A percentile compares a stretch with the other conserved stretches of the same genome.
These are phyloP conservation scores for Hemibagrus wyckioides DNA, from an alignment of 2,113 vertebrate species.

Conservation along the genomic window DNA sequence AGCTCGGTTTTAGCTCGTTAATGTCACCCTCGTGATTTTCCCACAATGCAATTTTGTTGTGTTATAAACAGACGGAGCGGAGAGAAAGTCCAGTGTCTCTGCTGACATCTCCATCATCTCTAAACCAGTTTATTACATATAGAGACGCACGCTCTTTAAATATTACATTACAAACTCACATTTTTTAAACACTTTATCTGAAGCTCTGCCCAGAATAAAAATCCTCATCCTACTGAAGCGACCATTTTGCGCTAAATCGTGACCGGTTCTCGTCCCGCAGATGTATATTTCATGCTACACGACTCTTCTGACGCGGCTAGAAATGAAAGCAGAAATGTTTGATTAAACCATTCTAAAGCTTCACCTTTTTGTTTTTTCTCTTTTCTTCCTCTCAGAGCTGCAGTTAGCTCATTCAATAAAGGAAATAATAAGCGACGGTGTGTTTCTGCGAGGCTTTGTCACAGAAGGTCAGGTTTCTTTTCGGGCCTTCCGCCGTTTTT, in stretches of 20 bases:
- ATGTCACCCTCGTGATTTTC: not conserved
- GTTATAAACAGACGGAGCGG: not conserved
- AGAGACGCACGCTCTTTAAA: not conserved
- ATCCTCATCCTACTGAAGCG: not conserved
- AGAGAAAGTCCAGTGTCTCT: not conserved
- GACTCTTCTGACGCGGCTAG: not conserved
- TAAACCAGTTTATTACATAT: not conserved
- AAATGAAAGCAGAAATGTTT: not conserved
- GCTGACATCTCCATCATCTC: not conserved
- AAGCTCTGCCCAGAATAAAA: too few species aligned
- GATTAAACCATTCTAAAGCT: not conserved
- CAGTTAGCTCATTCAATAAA: not conserved
- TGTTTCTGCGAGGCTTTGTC: slow-evolving; percentile 53
- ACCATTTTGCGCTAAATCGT: not conserved
- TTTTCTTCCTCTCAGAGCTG: not conserved
- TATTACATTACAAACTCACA: not conserved
- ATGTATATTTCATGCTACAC: not conserved
- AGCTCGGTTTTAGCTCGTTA: not conserved
- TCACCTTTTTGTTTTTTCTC: not conserved
- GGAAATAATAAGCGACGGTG: slow-evolving; percentile 46
- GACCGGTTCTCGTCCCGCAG: not conserved
- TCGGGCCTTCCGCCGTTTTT: not conserved
- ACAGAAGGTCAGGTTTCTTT: slow-evolving; percentile 54
- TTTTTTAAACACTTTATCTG: not conserved
- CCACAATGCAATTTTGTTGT: slow-evolving; percentile 1